A percentile compares a stretch with the other conserved stretches of the same genome.
Conservation (phyloP, 2,888 invertebrate species). For the Meandrusa payeni region DNA sequence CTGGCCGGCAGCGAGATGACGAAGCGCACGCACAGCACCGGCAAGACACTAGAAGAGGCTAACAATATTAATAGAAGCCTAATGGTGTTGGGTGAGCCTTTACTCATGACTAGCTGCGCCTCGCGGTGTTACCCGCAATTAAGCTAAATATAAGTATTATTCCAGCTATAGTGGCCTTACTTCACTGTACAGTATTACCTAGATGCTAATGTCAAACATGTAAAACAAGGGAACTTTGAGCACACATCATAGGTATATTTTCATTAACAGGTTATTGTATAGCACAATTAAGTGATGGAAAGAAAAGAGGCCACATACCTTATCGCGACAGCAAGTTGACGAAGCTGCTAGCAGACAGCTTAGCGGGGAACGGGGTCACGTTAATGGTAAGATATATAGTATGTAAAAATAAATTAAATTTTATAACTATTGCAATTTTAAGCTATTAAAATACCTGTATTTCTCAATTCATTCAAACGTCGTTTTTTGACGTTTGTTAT, state of each 20-base stretch:
- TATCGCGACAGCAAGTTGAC: constrained; percentile 97
- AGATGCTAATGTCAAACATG: no score
- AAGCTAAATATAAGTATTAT: no score
- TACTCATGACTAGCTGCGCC: no score
- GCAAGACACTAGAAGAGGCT: constrained; percentile 94
- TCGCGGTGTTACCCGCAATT: no score
- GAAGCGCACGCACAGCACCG: constrained; percentile 93
- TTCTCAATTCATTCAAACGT: no score
- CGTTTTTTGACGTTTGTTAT: no score
- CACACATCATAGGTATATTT: neutral
- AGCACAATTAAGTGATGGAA: constrained; percentile 92
- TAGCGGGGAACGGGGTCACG: constrained; percentile 96
- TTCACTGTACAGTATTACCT: no score
- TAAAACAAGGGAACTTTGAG: no score
- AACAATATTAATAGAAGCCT: constrained; percentile 98
- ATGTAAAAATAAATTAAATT: no score
- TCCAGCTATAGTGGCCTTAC: no score
- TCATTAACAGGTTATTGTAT: constrained; percentile 91
- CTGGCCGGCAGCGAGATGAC: constrained; percentile 98
- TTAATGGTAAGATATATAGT: constrained; percentile 97
- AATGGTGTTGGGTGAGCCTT: constrained; percentile 91
- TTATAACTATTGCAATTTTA: no score
- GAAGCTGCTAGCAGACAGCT: constrained; percentile 94
- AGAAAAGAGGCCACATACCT: constrained; percentile 93
- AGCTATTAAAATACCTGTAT: no score